Base-by-base conservation (phyloP, 2,797 vertebrate genomes). In the Myotis findleyi region DNA sequence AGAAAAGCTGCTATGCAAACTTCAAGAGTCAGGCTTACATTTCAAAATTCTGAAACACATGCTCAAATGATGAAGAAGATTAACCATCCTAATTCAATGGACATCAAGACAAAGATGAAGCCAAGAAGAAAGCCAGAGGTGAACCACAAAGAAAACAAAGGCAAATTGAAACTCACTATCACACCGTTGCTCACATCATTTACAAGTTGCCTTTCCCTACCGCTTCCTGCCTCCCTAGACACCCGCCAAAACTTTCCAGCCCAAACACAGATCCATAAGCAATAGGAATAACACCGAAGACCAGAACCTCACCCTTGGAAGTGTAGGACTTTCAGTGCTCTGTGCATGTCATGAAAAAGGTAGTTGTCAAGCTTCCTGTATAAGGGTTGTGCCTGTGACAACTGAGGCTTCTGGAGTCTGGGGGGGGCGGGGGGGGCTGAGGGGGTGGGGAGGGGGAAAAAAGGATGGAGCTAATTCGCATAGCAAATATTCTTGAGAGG, bases 11-110 rank as follows among this genome's bases (percentile, higher is more conserved):
- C 89, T 75, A 36, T 72, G 71, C 73, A 76, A 91, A 93, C 87
- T 88, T 95, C 14, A 59, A 49, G 87, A 95, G 66, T 89, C 57
- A 91, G 57, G 72, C 57, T 91, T 95, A 38, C 36, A 55, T 75
- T 96, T 96, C 44, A 79, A 71, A 95, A 94, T 90, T 95, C 77
- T 86, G 79, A 91, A 88, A 93, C 91, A 82, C 73, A 89, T 83
- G 36, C 38, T 71, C 76, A 81, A 87, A 68, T 89, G 51, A 82
- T 92, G 72, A 86, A 49, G 51, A 88, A 72, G 64, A 77, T 89
- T 66, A 87, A 95, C 94, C 84, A 68, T 21, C 21, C 10, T 72
- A 30, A 71, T 91, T 90, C 59, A 93, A 0, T 80, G 66, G 82
- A 88, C 38, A 83, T 3, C 30, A 91, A 90, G 85, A 80, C 38